Percentiles rank a stretch among this genome's conserved stretches.
These are phyloP conservation scores for Halcyon badia DNA, from an alignment of 2,797 vertebrate species.

Conservation along the genomic window DNA sequence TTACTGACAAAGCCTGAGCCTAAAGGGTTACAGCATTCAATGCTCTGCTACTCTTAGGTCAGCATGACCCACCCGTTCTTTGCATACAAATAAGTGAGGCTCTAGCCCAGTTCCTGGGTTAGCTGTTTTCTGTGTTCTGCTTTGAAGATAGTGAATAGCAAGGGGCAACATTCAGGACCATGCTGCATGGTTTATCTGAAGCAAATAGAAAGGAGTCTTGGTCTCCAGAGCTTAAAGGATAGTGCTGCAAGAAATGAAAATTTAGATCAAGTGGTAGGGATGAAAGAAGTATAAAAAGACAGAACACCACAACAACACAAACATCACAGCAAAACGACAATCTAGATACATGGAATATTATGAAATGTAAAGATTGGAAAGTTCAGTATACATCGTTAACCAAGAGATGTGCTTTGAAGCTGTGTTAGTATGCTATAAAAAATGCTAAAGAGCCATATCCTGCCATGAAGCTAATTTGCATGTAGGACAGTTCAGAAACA, in stretches of 20 bases:
- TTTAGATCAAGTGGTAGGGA: not conserved
- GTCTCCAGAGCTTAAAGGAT: not conserved
- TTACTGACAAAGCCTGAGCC: not conserved
- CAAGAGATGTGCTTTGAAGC: not conserved
- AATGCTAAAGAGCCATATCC: not conserved
- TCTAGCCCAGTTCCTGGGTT: not conserved
- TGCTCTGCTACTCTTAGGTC: not conserved
- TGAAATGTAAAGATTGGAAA: not conserved
- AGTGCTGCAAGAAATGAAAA: not conserved
- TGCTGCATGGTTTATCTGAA: not conserved
- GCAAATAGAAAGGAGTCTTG: not conserved
- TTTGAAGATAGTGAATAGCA: not conserved
- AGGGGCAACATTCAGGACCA: accelerated
- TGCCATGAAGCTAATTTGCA: not conserved
- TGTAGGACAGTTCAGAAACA: not conserved
- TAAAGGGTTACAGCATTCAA: not conserved
- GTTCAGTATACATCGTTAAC: not conserved
- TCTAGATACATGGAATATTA: not conserved
- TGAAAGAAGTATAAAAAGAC: not conserved
- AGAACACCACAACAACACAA: not conserved
- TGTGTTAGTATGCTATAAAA: not conserved
- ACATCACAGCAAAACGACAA: not conserved
- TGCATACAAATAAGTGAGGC: not conserved
- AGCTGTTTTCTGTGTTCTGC: not conserved
- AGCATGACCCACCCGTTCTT: not conserved